Evolutionary conservation across 53 echinoderm and acorn worm species (phyloP), one percentile per base, ranked within the genome.

Genomic region (Arbacia lixula): DNA sequence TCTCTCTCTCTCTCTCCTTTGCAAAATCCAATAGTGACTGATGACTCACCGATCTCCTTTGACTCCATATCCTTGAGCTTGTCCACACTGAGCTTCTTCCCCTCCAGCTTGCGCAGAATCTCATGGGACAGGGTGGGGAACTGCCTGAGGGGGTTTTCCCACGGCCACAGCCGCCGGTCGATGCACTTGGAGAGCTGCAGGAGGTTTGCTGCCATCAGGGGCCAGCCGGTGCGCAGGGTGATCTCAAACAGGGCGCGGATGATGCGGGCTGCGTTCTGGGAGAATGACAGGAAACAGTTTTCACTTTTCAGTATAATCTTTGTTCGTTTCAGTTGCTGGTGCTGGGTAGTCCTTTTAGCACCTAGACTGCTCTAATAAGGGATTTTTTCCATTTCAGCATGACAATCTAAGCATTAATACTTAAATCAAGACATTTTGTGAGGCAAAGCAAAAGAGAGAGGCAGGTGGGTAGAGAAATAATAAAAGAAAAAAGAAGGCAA

Each of bases 241-340:
- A 98, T 84, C 73, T 98, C 98, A 88, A 98, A 98, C 30, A 98
- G 82, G 21, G 98, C 98, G 41, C 98, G 71, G 52, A 98, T 90
- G 82, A 98, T 98, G 8, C 98, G 83, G 43, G 88, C 98, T 3
- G 98, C 73, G 81, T 98, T 96, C 94, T 96, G 69, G 51, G 49
- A 68, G 53, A 84, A 39, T 35, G 19, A 66, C 16, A 28, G 42
- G 14, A 71, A 27, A n/a, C n/a, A n/a, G n/a, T n/a, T n/a, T n/a
- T n/a, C n/a, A n/a, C n/a, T n/a, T n/a, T n/a, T n/a, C n/a, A n/a
- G n/a, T n/a, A n/a, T n/a, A n/a, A n/a, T n/a, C n/a, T n/a, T n/a
- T n/a, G n/a, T n/a, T n/a, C n/a, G n/a, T n/a, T n/a, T n/a, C n/a
- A n/a, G n/a, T n/a, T n/a, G n/a, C n/a, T n/a, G n/a, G n/a, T n/a